Base-by-base conservation (phyloP, 1,140 invertebrate genomes). In the Sycophaga agraensis region DNA sequence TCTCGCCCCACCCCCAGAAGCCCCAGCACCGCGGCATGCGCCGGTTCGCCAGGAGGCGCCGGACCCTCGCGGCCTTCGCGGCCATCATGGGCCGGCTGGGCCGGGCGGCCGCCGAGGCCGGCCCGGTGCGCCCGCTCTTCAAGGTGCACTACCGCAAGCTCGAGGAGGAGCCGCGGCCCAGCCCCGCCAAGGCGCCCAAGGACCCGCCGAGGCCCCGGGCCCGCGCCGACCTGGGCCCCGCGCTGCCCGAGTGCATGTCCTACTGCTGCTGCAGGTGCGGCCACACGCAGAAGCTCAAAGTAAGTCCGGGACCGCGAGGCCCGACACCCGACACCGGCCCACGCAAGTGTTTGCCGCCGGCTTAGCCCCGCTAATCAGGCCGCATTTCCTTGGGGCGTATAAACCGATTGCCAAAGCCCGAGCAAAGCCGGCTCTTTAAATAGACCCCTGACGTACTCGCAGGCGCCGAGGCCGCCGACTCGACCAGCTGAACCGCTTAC, bases 261-360 rank as follows among this genome's bases (percentile, higher is more conserved):
- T 87, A 87, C 72, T 85, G 83, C 64, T 87, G 86, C 73, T 83
- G 84, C 66, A 84, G 84, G 66, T 87, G 86, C 65, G 85, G 86
- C 42, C 85, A 86, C 74, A 83, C 80, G 64, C 85, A 87, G 68
- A 84, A 84, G 69, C 69, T 87, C 56, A 81, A 86, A 84, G 86
- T 87, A 82, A 83, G 76, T 74, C 28, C n/a, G n/a, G n/a, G n/a
- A n/a, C n/a, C n/a, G n/a, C n/a, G n/a, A n/a, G n/a, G n/a, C n/a
- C n/a, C n/a, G n/a, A n/a, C n/a, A n/a, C n/a, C n/a, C n/a, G n/a
- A n/a, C n/a, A n/a, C n/a, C n/a, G n/a, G n/a, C n/a, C n/a, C n/a
- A n/a, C n/a, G n/a, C n/a, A n/a, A n/a, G n/a, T n/a, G n/a, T n/a
- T n/a, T n/a, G n/a, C n/a, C n/a, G n/a, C n/a, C n/a, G n/a, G n/a